Evolutionary conservation across 2,113 vertebrate genomes (phyloP).

Genomic region (Craseonycteris thonglongyai): DNA sequence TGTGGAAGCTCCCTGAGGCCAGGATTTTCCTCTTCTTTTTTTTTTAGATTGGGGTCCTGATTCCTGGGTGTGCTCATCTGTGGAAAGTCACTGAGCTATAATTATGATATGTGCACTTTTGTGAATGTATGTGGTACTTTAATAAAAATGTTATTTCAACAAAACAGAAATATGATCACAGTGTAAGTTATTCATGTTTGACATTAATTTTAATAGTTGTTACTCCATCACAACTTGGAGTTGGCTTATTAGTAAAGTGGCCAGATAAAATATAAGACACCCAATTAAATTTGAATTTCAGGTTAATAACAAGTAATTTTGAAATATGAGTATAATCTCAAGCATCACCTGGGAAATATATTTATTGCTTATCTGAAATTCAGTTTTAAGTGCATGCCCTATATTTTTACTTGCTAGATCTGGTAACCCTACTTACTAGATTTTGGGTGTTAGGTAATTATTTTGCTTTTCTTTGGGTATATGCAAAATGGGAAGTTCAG

Average conservation of each 20-base stretch:
- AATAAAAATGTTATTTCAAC: background rate
- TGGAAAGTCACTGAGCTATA: background rate
- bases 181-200: background rate
- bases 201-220: background rate
- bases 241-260: background rate
- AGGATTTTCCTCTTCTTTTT: background rate
- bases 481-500: background rate
- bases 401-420: conserved; percentile 1
- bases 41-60: background rate
- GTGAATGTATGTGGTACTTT: background rate
- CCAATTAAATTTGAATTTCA: background rate
- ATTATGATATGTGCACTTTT: background rate
- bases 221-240: background rate
- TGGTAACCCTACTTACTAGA: background rate
- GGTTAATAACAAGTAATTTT: background rate
- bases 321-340: background rate
- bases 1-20: background rate
- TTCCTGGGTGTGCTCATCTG: background rate
- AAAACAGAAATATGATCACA: conserved; percentile 2
- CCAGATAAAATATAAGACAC: background rate
- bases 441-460: background rate
- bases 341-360: background rate
- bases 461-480: background rate
- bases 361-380: background rate
- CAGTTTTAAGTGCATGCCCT: background rate